These are phyloP conservation scores for Lampropteryx suffumata DNA, from an alignment of 2,888 invertebrate species.

Conservation along the genomic window DNA sequence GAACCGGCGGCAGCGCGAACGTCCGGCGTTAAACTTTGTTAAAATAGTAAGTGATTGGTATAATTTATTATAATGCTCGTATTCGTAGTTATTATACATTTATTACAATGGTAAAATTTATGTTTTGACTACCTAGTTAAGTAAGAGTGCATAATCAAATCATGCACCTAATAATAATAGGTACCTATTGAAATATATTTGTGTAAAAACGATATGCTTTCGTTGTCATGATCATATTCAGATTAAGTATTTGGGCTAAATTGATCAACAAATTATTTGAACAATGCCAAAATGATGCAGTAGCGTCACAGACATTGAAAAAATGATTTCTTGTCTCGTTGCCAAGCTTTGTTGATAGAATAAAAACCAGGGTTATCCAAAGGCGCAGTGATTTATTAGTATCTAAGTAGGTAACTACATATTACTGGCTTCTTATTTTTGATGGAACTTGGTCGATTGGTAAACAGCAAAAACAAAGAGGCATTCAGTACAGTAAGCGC, in stretches of 20 bases:
- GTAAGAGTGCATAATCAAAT: no score
- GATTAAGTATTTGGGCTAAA: conserved; percentile 1
- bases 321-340: conserved; percentile 67
- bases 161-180: no score
- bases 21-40: neutral
- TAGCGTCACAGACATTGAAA: conserved; percentile 46
- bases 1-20: conserved; percentile 9
- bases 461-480: neutral
- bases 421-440: conserved; percentile 51
- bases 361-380: conserved; percentile 63
- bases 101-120: no score
- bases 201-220: no score
- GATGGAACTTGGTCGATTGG: conserved; percentile 4
- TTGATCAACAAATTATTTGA: conserved; percentile 26
- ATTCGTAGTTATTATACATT: no score
- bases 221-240: neutral
- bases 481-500: no score
- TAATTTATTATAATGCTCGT: no score
- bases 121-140: no score
- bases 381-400: conserved; percentile 60
- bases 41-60: neutral
- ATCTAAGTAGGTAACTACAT: conserved; percentile 37
- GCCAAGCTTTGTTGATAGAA: conserved; percentile 66
- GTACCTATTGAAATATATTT: no score
- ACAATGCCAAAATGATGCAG: conserved; percentile 29